Evolutionary conservation across 2,888 invertebrate genomes (phyloP).

Genomic region (Podabrus alpinus): DNA sequence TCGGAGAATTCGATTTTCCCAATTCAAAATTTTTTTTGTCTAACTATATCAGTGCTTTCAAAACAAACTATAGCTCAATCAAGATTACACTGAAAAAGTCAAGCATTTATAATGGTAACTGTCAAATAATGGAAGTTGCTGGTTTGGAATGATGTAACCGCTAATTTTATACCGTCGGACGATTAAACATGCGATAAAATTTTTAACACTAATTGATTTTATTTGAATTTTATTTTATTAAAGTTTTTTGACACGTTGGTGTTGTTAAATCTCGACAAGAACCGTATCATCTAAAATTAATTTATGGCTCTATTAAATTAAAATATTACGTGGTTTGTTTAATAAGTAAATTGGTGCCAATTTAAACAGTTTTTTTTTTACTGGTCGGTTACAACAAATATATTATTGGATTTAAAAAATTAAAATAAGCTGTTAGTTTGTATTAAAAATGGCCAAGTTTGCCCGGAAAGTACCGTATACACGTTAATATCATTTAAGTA

Average conservation of each 20-base stretch:
- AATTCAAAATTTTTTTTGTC: no score
- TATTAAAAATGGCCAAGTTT: neutral
- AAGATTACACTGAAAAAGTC: no score
- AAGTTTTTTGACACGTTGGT: neutral
- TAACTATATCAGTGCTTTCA: no score
- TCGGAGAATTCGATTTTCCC: neutral
- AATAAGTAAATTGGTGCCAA: neutral
- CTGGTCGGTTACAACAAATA: neutral
- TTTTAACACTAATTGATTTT: neutral
- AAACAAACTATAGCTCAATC: no score
- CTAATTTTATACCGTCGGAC: neutral
- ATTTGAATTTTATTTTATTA: neutral
- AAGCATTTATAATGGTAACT: no score
- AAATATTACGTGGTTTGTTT: neutral
- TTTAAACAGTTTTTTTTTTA: neutral
- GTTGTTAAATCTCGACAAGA: neutral
- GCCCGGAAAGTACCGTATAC: neutral
- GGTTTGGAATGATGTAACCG: neutral
- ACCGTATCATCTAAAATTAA: neutral
- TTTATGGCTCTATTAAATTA: neutral
- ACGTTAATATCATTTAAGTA: neutral
- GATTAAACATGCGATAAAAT: neutral
- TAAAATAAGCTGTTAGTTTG: neutral
- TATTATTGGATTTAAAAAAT: neutral
- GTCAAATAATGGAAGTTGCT: no score